Evolutionary conservation across 2,797 vertebrate species (phyloP).

Genomic region (Atherinosoma microstoma): DNA sequence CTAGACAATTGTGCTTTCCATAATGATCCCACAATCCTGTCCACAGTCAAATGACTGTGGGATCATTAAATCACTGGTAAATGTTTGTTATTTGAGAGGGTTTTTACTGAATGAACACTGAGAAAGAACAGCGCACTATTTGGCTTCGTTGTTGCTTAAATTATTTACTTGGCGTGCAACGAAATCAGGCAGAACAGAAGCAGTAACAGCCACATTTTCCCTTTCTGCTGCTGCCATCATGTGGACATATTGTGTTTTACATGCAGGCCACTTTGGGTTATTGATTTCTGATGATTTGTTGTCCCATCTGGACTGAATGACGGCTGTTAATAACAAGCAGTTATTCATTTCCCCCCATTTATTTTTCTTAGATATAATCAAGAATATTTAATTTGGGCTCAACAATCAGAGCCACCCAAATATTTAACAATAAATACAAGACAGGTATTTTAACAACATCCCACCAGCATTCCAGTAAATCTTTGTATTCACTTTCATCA

Average conservation of each 20-base stretch:
- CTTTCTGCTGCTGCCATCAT: slow-evolving; percentile 64
- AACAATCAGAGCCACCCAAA: not conserved
- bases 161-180: not conserved
- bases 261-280: not conserved
- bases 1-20: not conserved
- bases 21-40: not conserved
- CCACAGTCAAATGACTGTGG: not conserved
- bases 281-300: slow-evolving; percentile 22
- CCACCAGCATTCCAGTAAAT: not conserved
- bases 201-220: not conserved
- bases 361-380: not conserved
- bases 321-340: fast-evolving
- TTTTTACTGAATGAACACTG: not conserved
- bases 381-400: not conserved
- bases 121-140: not conserved
- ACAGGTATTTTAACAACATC: not conserved
- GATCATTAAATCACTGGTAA: not conserved
- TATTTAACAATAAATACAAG: not conserved
- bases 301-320: slow-evolving; percentile 4
- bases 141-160: not conserved
- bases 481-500: not conserved
- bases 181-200: not conserved
- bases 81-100: not conserved
- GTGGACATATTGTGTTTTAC: slow-evolving; percentile 50
- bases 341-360: not conserved